A percentile compares a stretch with the other conserved stretches of the same genome.
These are phyloP conservation scores for Lepidurus couesii DNA, from an alignment of 1,140 invertebrate genomes.

Conservation along the genomic window DNA sequence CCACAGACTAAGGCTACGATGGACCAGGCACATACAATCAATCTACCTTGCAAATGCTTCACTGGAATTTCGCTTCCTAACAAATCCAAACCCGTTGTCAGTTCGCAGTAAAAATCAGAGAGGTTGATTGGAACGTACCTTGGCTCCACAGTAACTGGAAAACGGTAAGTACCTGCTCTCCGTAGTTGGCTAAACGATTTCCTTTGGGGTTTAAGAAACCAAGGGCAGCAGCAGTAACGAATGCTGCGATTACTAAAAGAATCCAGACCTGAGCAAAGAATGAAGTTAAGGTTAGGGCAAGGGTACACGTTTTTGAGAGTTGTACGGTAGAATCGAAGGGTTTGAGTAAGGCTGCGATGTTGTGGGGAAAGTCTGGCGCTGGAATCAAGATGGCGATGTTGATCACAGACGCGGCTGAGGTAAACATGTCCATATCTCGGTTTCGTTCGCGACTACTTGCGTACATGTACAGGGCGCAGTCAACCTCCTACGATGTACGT, in stretches of 20 bases:
- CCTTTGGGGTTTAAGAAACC: neutral
- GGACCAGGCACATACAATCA: neutral
- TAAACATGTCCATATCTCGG: neutral
- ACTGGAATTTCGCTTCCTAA: neutral
- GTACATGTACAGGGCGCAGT: neutral
- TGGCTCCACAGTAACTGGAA: neutral
- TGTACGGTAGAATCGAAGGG: neutral
- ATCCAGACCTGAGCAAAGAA: neutral
- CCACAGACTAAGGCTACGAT: neutral
- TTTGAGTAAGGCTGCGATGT: neutral
- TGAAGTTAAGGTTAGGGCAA: neutral
- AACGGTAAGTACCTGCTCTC: neutral
- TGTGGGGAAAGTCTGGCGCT: neutral
- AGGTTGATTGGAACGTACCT: neutral
- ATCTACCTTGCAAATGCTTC: neutral
- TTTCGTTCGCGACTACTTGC: neutral
- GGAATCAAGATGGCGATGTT: neutral
- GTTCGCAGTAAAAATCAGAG: too few species aligned
- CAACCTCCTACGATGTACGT: neutral
- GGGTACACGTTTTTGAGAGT: neutral
- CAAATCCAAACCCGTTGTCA: neutral
- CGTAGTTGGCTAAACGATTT: neutral
- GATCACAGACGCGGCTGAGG: neutral
- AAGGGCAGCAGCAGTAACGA: neutral
- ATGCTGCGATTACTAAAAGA: neutral